Percentiles rank a stretch among this genome's conserved stretches.
Conservation (phyloP, 2,797 vertebrate species). For the Ibycter americanus region DNA sequence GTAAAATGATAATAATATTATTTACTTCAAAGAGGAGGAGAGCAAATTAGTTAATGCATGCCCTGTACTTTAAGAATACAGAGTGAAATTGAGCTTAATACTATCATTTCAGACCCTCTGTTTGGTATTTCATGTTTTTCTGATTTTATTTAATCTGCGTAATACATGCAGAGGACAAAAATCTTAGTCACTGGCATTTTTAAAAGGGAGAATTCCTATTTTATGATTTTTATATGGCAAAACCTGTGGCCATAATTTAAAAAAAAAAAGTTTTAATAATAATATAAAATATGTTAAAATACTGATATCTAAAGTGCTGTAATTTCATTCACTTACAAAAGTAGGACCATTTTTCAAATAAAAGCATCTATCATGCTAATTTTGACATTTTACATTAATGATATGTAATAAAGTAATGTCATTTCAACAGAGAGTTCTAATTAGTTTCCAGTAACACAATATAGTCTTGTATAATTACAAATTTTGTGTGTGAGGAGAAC, state of each 20-base stretch:
- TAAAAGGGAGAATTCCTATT: neutral
- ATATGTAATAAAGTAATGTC: neutral
- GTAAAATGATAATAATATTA: neutral
- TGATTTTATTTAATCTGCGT: neutral
- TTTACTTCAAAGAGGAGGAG: neutral
- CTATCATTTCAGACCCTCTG: neutral
- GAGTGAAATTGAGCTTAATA: neutral
- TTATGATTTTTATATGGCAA: neutral
- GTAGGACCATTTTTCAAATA: neutral
- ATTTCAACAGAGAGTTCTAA: conserved; percentile 30
- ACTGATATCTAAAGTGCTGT: neutral
- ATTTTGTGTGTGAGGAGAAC: neutral
- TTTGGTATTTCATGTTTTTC: neutral
- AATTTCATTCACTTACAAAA: neutral
- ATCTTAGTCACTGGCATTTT: neutral
- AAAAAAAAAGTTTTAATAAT: neutral
- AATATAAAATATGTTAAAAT: neutral
- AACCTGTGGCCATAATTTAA: neutral
- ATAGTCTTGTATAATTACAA: neutral
- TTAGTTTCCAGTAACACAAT: conserved; percentile 22
- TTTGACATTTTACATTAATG: conserved; percentile 10
- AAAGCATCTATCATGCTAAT: neutral
- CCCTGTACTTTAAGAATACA: neutral
- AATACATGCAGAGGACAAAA: neutral
- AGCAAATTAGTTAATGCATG: neutral